phyloP scores from a whole-genome alignment of 2,113 vertebrate species.

The Aspidoscelis tigris region DNA sequence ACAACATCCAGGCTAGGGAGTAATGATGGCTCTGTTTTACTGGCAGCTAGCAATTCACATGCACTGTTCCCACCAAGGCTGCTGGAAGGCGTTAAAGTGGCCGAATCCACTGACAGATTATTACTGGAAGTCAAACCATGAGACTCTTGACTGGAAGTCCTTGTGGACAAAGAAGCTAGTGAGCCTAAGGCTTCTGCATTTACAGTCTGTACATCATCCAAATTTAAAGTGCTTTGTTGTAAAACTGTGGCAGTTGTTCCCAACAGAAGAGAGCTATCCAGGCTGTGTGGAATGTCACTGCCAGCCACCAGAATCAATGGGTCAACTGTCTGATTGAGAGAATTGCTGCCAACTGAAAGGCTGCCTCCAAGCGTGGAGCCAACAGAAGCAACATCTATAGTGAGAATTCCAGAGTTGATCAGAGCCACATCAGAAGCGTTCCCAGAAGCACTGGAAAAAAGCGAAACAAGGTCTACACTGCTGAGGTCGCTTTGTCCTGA shows the following conservation, averaged over 20 bases:
- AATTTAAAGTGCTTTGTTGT: conserved; percentile 83
- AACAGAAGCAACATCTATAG: conserved; percentile 87
- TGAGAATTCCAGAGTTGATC: conserved; percentile 89
- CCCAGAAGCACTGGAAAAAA: conserved; percentile 86
- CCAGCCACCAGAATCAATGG: conserved; percentile 87
- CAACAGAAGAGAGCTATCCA: conserved; percentile 83
- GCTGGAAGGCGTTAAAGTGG: conserved; percentile 74
- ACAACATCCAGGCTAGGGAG: conserved; percentile 78
- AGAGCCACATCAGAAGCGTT: conserved; percentile 81
- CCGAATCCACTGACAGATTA: conserved; percentile 72
- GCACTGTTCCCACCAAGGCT: conserved; percentile 69
- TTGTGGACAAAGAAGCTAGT: conserved; percentile 81
- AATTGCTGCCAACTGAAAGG: conserved; percentile 65
- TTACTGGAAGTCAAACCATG: conserved; percentile 82
- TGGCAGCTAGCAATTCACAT: conserved; percentile 79
- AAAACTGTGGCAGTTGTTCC: conserved; percentile 78
- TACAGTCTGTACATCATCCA: conserved; percentile 89
- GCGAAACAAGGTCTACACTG: conserved; percentile 89
- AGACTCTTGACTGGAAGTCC: conserved; percentile 76
- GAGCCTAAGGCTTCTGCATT: conserved; percentile 86
- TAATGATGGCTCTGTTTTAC: conserved; percentile 80
- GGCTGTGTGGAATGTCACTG: conserved; percentile 79
- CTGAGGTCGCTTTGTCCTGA: conserved; percentile 84
- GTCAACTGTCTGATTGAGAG: conserved; percentile 83
- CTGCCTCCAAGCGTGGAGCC: conserved; percentile 77